Percentiles rank a stretch among this genome's conserved stretches.
Conservation (phyloP, 2,888 invertebrate species). For the Agriopis leucophaearia region DNA sequence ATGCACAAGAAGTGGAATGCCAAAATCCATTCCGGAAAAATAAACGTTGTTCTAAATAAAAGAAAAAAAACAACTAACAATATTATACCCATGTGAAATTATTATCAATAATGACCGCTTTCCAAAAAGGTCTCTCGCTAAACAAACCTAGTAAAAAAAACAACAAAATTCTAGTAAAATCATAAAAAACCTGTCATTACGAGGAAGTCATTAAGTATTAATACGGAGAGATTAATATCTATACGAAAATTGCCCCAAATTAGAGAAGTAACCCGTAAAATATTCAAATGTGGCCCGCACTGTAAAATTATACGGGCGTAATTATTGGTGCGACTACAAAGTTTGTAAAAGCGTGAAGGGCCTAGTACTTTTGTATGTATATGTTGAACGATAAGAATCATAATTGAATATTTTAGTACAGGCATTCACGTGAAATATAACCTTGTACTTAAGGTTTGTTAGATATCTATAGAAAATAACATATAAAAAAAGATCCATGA, state of each 20-base stretch:
- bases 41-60: too few relatives aligned
- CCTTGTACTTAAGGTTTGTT: background rate
- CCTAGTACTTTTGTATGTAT: conserved; percentile 18
- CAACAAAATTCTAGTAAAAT: background rate
- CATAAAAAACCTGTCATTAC: background rate
- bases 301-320: conserved; percentile 41
- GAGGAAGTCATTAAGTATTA: conserved; percentile 28
- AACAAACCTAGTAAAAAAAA: background rate
- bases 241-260: conserved; percentile 38
- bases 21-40: too few relatives aligned
- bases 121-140: background rate
- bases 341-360: conserved; percentile 23
- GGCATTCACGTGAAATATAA: background rate
- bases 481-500: background rate
- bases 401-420: conserved; percentile 5
- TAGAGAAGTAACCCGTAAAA: conserved; percentile 34
- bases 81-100: too few relatives aligned
- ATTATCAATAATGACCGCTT: too few relatives aligned
- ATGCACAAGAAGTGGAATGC: too few relatives aligned
- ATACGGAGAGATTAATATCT: conserved; percentile 38
- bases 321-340: conserved; percentile 32
- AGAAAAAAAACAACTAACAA: too few relatives aligned
- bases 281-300: conserved; percentile 34
- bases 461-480: background rate
- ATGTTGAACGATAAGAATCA: conserved; percentile 15